Percentiles rank a stretch among this genome's conserved stretches.
phyloP scores from a whole-genome alignment of 2,113 vertebrate genomes.

The Hemiprocne comata region DNA sequence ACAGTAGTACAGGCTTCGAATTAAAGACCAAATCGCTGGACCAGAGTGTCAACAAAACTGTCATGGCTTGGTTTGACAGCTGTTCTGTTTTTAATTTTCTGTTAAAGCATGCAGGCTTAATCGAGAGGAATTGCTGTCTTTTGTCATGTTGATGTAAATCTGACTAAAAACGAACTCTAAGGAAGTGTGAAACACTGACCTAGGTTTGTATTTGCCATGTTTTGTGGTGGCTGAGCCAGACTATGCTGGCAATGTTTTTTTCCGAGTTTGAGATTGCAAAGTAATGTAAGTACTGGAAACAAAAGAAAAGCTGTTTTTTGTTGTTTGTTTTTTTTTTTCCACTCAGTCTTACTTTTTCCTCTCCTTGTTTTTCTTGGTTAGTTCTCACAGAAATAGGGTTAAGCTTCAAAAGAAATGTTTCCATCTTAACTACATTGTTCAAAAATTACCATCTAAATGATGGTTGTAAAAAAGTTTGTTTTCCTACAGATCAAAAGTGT shows the following conservation, averaged over 20 bases:
- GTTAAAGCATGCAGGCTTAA: background rate
- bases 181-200: background rate
- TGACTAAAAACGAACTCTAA: background rate
- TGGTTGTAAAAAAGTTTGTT: background rate
- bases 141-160: background rate
- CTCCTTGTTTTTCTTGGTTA: background rate
- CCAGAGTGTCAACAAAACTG: background rate
- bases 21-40: background rate
- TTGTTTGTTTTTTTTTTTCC: too few species aligned
- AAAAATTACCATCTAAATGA: background rate
- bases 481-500: background rate
- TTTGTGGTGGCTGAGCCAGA: background rate
- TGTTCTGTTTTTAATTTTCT: background rate
- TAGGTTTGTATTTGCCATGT: background rate
- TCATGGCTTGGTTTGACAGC: background rate
- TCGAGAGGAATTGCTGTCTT: background rate
- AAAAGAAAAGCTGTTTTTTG: background rate
- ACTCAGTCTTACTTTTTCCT: background rate
- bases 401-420: background rate
- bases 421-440: background rate
- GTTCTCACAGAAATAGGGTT: background rate
- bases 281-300: background rate
- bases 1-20: background rate
- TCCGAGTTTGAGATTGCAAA: background rate
- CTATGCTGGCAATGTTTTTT: background rate